These are phyloP conservation scores for Uropsilus gracilis DNA, from an alignment of 2,113 vertebrate species.

Conservation along the genomic window DNA sequence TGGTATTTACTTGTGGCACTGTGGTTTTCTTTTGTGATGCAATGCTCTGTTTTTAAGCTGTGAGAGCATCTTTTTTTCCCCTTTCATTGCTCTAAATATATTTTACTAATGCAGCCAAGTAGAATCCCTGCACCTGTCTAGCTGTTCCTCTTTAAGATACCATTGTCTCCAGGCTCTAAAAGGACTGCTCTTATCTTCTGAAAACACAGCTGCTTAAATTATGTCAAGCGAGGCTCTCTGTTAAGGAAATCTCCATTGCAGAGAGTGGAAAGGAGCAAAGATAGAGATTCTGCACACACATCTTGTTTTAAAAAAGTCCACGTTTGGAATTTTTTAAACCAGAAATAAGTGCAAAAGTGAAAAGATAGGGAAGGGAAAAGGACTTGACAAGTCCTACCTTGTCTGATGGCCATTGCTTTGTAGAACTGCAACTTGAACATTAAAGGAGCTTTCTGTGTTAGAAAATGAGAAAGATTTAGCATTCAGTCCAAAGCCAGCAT, in stretches of 20 bases:
- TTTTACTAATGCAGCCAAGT: not conserved
- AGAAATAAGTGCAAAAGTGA: not conserved
- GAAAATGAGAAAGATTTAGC: not conserved
- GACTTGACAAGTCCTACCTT: not conserved
- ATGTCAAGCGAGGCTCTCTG: not conserved
- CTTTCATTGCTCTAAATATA: constrained; percentile 22
- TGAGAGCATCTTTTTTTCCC: not conserved
- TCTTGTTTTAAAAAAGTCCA: too few relatives aligned
- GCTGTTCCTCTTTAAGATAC: constrained; percentile 18
- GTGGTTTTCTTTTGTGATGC: not conserved
- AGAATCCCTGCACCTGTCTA: not conserved
- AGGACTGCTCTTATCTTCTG: constrained; percentile 22
- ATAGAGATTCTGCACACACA: not conserved
- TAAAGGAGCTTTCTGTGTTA: not conserved
- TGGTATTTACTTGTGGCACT: not conserved
- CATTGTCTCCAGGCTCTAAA: not conserved
- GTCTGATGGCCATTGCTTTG: not conserved
- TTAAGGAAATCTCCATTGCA: not conserved
- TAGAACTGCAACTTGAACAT: not conserved
- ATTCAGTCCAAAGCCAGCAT: not conserved
- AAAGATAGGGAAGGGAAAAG: not conserved
- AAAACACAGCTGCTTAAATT: constrained; percentile 53
- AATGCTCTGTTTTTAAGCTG: not conserved
- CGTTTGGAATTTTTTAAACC: not conserved
- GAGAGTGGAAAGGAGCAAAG: not conserved